A percentile compares a stretch with the other conserved stretches of the same genome.
Conservation (phyloP, 2,113 vertebrate genomes). For the Willisornis vidua region DNA sequence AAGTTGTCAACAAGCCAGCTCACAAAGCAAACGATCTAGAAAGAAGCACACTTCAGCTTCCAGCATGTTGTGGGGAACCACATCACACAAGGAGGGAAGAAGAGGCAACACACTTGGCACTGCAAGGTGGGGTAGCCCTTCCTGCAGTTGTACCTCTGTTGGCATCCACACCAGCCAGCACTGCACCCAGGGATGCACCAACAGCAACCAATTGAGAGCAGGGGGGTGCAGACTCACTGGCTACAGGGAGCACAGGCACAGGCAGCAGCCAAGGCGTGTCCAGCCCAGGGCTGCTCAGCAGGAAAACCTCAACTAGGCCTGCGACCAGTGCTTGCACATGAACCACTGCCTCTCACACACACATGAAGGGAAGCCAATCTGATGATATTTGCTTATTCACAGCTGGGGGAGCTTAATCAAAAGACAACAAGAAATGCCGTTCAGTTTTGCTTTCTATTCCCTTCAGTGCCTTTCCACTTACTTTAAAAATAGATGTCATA, state of each 20-base stretch:
- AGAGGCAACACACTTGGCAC: fast-evolving
- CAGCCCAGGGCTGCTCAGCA: neutral
- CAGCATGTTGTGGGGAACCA: fast-evolving
- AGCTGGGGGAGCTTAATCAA: neutral
- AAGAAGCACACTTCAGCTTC: neutral
- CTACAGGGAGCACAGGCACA: fast-evolving
- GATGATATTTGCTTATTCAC: neutral
- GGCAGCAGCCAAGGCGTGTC: fast-evolving
- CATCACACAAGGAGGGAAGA: fast-evolving
- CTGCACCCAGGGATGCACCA: neutral
- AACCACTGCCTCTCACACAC: neutral
- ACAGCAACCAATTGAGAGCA: fast-evolving
- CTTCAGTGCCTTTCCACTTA: neutral
- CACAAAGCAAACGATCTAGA: fast-evolving
- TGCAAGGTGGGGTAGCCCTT: neutral
- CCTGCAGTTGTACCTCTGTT: neutral
- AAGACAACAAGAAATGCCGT: neutral
- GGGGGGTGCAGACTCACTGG: neutral
- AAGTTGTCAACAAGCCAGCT: neutral
- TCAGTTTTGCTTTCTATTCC: slow-evolving; percentile 11
- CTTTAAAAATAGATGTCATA: slow-evolving; percentile 34
- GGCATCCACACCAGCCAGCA: fast-evolving
- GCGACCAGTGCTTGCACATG: neutral
- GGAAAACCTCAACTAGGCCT: neutral
- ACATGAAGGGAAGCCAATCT: neutral